Evolutionary conservation across 1,140 invertebrate species (phyloP), one percentile per base, ranked within the genome.

Genomic region (Mya arenaria): DNA sequence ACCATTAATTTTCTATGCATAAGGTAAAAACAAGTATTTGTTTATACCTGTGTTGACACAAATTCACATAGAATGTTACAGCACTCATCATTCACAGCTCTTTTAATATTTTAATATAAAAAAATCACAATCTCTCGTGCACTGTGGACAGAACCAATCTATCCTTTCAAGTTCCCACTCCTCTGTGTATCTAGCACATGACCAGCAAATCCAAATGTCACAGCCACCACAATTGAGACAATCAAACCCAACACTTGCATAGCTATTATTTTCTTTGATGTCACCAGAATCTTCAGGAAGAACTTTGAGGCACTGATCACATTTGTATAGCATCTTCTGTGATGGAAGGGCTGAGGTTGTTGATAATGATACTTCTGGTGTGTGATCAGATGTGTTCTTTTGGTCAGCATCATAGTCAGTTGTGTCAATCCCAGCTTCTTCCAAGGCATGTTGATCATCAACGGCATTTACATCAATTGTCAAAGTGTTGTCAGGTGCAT

Each of bases 231-330:
- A 58, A 25, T 73, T 60, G 5, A 10, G 23, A 32, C 44, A 72
- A 25, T 52, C 68, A 72, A 8, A 55, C 19, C 41, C 23, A 55
- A 72, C 68, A 73, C 56, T 73, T 28, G 55, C 68, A 71, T 71
- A 25, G 10, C 41, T 32, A 55, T 71, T 55, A 71, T 71, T 44
- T 52, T n/a, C 41, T 15, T 19, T 15, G 32, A 71, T 32, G 25
- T 44, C 48, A n/a, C n/a, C n/a, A n/a, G n/a, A n/a, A 25, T 71
- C 25, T 15, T 55, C 68, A 2, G 68, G n/a, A n/a, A n/a, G n/a
- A n/a, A n/a, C n/a, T n/a, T n/a, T n/a, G n/a, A n/a, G n/a, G 6
- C 17, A 10, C 8, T 52, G 19, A 1, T 10, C 2, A 52, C 48
- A 52, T 17, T 17, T 52, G 2, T 52, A 52, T 23, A 52, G 10